Percentiles rank a stretch among this genome's conserved stretches.
phyloP scores from a whole-genome alignment of 2,797 vertebrate genomes.

The Propithecus perrieri region DNA sequence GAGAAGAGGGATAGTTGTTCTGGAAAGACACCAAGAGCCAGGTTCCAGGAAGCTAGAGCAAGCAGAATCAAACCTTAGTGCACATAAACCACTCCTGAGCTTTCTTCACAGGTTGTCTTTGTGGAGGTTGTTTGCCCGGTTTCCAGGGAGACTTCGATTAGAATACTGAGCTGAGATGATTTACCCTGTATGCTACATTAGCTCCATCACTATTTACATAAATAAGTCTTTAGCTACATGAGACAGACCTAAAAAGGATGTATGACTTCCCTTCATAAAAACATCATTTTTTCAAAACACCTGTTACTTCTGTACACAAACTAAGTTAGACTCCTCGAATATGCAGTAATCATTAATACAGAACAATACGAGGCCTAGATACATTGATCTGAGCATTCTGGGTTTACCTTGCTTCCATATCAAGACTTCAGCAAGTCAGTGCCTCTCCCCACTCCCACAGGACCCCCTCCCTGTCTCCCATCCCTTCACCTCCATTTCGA shows the following conservation, averaged over 20 bases:
- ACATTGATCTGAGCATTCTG: background rate
- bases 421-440: background rate
- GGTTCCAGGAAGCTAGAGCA: background rate
- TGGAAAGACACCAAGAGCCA: background rate
- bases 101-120: background rate
- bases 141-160: constrained; percentile 46
- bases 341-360: constrained; percentile 71
- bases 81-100: background rate
- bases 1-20: background rate
- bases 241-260: background rate
- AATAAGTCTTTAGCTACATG: constrained; percentile 71
- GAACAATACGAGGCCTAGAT: background rate
- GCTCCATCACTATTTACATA: constrained; percentile 68
- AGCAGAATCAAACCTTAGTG: background rate
- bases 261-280: constrained; percentile 73
- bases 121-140: background rate
- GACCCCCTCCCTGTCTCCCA: background rate
- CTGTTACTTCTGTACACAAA: constrained; percentile 67
- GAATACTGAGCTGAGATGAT: constrained; percentile 64
- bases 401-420: background rate
- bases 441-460: background rate
- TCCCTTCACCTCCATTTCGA: background rate
- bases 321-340: constrained; percentile 57
- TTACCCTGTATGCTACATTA: constrained; percentile 46
- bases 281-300: constrained; percentile 74